Percentiles rank a stretch among this genome's conserved stretches.
Conservation (phyloP, 2,888 invertebrate species). For the Rhabditophanes sp. region DNA sequence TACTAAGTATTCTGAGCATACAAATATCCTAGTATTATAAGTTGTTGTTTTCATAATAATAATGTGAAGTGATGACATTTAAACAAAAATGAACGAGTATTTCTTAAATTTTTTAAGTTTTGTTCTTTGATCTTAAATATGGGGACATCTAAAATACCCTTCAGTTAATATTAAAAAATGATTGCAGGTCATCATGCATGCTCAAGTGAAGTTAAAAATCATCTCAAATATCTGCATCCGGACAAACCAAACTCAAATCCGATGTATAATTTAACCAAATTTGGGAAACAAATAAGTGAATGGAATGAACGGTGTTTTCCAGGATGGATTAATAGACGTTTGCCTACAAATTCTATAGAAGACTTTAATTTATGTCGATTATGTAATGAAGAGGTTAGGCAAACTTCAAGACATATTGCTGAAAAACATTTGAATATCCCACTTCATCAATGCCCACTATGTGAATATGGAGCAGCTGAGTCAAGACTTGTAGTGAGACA, state of each 20-base stretch:
- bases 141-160: too few relatives aligned
- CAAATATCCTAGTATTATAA: too few relatives aligned
- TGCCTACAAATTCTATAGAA: slow-evolving; percentile 17
- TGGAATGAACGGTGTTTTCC: slow-evolving; percentile 28
- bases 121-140: too few relatives aligned
- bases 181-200: slow-evolving; percentile 29
- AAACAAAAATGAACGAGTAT: too few relatives aligned
- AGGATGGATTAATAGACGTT: slow-evolving; percentile 27
- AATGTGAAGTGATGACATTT: too few relatives aligned
- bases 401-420: slow-evolving; percentile 28
- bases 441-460: slow-evolving; percentile 25
- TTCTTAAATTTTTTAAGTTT: too few relatives aligned
- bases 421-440: slow-evolving; percentile 20
- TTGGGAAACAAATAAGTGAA: slow-evolving; percentile 19
- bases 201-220: slow-evolving; percentile 21
- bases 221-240: slow-evolving; percentile 20
- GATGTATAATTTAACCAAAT: slow-evolving; percentile 15
- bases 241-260: slow-evolving; percentile 18
- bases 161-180: too few relatives aligned
- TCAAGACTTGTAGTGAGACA: slow-evolving; percentile 20
- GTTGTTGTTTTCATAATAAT: too few relatives aligned
- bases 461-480: slow-evolving; percentile 26
- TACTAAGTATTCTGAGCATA: too few relatives aligned
- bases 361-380: slow-evolving; percentile 27
- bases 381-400: slow-evolving; percentile 23